Percentiles rank a stretch among this genome's conserved stretches.
Conservation (phyloP, 1,140 invertebrate species). For the Bursaphelenchus mucronatus region DNA sequence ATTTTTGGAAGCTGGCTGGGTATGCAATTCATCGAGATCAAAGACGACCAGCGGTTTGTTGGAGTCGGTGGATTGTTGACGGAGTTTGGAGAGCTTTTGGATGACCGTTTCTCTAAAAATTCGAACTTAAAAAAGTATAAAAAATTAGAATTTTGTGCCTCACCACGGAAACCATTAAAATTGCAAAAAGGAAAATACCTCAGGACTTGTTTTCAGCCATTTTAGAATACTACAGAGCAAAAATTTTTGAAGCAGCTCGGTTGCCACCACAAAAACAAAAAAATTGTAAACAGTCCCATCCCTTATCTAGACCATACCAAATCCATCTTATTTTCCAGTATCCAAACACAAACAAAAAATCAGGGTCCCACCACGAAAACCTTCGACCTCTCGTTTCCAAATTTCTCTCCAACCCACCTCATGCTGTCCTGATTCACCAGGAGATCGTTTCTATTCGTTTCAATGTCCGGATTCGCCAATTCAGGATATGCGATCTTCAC, state of each 20-base stretch:
- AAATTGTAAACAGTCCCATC: too few species aligned
- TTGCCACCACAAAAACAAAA: too few species aligned
- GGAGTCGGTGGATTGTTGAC: constrained; percentile 13
- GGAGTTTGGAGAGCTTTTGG: constrained; percentile 30
- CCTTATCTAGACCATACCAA: too few species aligned
- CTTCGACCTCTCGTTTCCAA: constrained; percentile 16
- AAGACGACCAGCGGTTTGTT: constrained; percentile 66
- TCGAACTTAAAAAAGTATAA: not conserved
- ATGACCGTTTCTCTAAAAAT: constrained; percentile 29
- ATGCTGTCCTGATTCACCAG: constrained; percentile 65
- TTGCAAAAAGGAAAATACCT: too few species aligned
- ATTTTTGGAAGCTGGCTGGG: constrained; percentile 12
- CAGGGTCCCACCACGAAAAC: too few species aligned
- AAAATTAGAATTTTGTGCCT: too few species aligned
- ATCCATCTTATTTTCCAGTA: too few species aligned
- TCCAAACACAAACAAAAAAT: too few species aligned
- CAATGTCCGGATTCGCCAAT: constrained; percentile 64
- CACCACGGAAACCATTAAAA: too few species aligned
- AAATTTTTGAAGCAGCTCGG: too few species aligned
- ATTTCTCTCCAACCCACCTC: constrained; percentile 21
- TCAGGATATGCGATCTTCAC: constrained; percentile 75
- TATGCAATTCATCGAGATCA: constrained; percentile 69
- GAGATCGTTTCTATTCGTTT: constrained; percentile 68
- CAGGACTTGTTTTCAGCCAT: too few species aligned
- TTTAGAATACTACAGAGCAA: too few species aligned